Conservation (phyloP, 1,140 invertebrate species). For the Gonioctena quinquepunctata region DNA sequence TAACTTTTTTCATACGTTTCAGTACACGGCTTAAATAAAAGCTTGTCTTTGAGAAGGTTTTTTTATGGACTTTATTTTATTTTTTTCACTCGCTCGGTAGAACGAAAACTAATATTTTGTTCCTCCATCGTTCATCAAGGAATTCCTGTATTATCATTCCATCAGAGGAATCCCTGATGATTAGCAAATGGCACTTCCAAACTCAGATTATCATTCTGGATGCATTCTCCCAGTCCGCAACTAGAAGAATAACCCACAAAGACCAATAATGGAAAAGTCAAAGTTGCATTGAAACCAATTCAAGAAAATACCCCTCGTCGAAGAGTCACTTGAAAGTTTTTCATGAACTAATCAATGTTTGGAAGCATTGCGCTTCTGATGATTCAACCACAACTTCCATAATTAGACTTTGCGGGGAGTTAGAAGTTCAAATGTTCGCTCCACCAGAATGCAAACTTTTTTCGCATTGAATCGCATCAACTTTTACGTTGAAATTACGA, state of each 20-base stretch:
- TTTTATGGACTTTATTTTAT: no score
- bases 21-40: no score
- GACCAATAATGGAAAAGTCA: constrained; percentile 33
- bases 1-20: no score
- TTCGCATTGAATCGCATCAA: constrained; percentile 1
- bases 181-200: no score
- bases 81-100: no score
- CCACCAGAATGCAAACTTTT: constrained; percentile 20
- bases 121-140: no score
- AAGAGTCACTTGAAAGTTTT: constrained; percentile 42
- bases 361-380: constrained; percentile 27
- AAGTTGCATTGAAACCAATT: constrained; percentile 43
- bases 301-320: constrained; percentile 39
- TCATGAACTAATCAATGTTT: constrained; percentile 43
- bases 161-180: no score
- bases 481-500: background rate
- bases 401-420: constrained; percentile 37
- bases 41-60: no score
- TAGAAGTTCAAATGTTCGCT: constrained; percentile 21
- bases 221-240: background rate
- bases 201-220: background rate
- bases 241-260: background rate
- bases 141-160: no score
- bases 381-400: constrained; percentile 38
- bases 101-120: no score